Evolutionary conservation across 1,140 invertebrate genomes (phyloP).

Genomic region (Zaprionus nigranus): DNA sequence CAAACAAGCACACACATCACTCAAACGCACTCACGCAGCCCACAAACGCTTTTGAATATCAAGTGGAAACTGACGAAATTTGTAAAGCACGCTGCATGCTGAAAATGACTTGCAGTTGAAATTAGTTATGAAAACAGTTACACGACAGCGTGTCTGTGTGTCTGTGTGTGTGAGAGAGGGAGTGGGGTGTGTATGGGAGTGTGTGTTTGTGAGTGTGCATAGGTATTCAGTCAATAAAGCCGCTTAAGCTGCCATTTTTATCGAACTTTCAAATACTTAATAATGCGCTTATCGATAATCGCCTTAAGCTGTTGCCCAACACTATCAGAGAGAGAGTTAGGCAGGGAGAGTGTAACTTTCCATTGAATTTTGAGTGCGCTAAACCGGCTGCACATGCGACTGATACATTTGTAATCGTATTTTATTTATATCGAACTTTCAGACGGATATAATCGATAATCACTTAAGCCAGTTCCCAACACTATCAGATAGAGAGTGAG

Average conservation of each 20-base stretch:
- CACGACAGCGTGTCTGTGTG: background rate
- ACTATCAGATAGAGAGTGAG: too few species aligned
- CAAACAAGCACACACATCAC: background rate
- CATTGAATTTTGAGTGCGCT: too few species aligned
- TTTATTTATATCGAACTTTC: too few species aligned
- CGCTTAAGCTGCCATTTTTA: constrained; percentile 22
- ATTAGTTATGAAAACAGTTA: constrained; percentile 28
- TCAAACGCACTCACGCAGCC: background rate
- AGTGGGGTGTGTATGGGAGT: background rate
- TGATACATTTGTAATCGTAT: too few species aligned
- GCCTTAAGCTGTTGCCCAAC: constrained; percentile 20
- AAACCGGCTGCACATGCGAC: too few species aligned
- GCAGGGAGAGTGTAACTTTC: too few species aligned
- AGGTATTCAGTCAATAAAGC: constrained; percentile 17
- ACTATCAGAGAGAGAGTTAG: too few species aligned
- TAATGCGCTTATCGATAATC: constrained; percentile 37
- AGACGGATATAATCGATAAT: constrained; percentile 13
- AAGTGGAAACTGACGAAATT: constrained; percentile 19
- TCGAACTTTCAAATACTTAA: constrained; percentile 13
- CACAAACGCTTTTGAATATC: constrained; percentile 20
- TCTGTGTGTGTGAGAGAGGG: background rate
- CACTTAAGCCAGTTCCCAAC: constrained; percentile 18
- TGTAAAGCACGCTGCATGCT: constrained; percentile 19
- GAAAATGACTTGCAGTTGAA: constrained; percentile 34
- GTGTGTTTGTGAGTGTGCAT: background rate